These are phyloP conservation scores for Sebastes miniatus DNA, from an alignment of 2,797 vertebrate species.

Conservation along the genomic window DNA sequence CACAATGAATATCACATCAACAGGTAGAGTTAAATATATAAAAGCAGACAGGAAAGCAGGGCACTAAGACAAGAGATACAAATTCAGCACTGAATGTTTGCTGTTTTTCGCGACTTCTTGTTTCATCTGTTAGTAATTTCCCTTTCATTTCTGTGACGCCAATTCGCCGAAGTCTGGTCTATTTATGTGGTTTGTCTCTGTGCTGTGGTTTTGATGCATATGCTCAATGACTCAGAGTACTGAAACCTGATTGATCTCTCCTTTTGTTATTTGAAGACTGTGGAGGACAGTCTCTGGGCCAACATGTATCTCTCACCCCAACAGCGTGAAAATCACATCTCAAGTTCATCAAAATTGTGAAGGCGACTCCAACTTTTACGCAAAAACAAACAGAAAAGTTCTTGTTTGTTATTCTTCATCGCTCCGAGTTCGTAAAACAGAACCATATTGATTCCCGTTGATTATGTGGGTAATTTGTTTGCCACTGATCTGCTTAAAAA, in stretches of 20 bases:
- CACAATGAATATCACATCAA: neutral
- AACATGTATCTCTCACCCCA: neutral
- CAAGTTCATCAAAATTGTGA: neutral
- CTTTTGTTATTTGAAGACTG: slow-evolving; percentile 19
- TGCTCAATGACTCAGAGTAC: slow-evolving; percentile 28
- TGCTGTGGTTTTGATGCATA: slow-evolving; percentile 53
- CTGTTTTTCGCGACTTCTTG: slow-evolving; percentile 19
- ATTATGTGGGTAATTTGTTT: neutral
- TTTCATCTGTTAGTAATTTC: slow-evolving; percentile 74
- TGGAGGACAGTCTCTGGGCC: neutral
- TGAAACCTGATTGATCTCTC: slow-evolving; percentile 44
- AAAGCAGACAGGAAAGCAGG: neutral
- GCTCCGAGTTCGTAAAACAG: neutral
- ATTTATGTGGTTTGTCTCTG: slow-evolving; percentile 66
- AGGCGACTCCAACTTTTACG: neutral
- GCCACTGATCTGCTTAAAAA: neutral
- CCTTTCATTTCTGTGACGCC: slow-evolving; percentile 58
- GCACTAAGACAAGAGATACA: neutral
- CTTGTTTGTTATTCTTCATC: neutral
- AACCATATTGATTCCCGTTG: neutral
- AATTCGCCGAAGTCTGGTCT: slow-evolving; percentile 30
- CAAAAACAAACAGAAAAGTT: neutral
- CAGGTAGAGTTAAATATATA: neutral
- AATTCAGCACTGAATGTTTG: neutral
- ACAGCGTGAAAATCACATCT: neutral